A percentile compares a stretch with the other conserved stretches of the same genome.
phyloP scores from a whole-genome alignment of 2,888 invertebrate species.

The Epinotia bilunana region DNA sequence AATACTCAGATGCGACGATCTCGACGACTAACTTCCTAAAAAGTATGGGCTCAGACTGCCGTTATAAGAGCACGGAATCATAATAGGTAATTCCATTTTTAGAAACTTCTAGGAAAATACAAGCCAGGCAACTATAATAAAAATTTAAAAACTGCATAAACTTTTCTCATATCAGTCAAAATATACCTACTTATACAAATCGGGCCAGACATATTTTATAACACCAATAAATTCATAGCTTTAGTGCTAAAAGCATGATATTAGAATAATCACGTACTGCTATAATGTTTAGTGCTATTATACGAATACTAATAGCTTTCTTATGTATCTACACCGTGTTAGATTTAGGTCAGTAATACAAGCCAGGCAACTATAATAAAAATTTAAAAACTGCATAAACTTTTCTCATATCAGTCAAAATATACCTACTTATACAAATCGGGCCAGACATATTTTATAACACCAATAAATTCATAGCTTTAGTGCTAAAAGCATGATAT shows the following conservation, averaged over 20 bases:
- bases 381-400: no score
- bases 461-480: slow-evolving; percentile 19
- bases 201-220: slow-evolving; percentile 5
- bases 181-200: background rate
- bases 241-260: slow-evolving; percentile 21
- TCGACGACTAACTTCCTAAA: no score
- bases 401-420: background rate
- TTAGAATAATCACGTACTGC: background rate
- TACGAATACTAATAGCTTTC: slow-evolving; percentile 8
- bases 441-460: slow-evolving; percentile 6
- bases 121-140: no score
- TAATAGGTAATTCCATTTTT: no score
- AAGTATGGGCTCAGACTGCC: no score
- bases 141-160: no score
- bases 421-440: background rate
- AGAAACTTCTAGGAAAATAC: no score
- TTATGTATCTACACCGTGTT: background rate
- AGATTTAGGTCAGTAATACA: slow-evolving; percentile 1
- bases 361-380: no score
- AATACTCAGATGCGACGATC: no score
- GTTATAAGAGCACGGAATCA: no score
- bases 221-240: slow-evolving; percentile 18
- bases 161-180: background rate
- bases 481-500: slow-evolving; percentile 21
- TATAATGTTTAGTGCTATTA: background rate